Conservation (phyloP, 2,113 vertebrate species). For the Tylochromis polylepis region DNA sequence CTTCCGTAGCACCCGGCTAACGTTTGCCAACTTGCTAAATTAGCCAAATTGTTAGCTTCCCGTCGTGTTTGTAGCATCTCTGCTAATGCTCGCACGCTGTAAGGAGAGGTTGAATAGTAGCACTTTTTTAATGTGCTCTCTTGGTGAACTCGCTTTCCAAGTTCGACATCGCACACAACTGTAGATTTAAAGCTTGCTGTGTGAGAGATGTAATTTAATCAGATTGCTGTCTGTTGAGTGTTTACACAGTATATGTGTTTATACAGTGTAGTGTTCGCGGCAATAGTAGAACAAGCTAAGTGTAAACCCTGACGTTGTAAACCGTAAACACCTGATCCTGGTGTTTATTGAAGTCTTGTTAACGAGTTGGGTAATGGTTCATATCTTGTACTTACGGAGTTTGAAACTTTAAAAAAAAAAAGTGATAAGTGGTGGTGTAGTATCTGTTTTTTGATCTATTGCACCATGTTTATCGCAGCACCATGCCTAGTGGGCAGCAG, state of each 20-base stretch:
- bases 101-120: neutral
- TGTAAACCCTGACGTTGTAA: neutral
- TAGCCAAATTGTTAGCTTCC: slow-evolving; percentile 40
- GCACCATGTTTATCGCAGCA: slow-evolving; percentile 37
- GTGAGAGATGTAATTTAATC: neutral
- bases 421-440: neutral
- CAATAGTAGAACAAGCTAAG: neutral
- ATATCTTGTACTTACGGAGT: neutral
- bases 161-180: neutral
- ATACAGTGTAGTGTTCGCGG: neutral
- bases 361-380: neutral
- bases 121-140: neutral
- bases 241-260: slow-evolving; percentile 42
- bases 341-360: neutral
- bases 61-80: slow-evolving; percentile 44
- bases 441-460: neutral
- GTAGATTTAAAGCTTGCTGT: neutral
- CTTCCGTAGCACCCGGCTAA: slow-evolving; percentile 16
- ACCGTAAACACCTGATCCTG: no score
- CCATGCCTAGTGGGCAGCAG: slow-evolving; percentile 80
- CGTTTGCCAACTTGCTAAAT: slow-evolving; percentile 33
- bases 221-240: neutral
- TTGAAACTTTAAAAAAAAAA: neutral
- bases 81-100: neutral
- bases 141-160: neutral